Evolutionary conservation across 1,140 invertebrate species (phyloP), one percentile per base, ranked within the genome.

Genomic region (Aricia agestis): DNA sequence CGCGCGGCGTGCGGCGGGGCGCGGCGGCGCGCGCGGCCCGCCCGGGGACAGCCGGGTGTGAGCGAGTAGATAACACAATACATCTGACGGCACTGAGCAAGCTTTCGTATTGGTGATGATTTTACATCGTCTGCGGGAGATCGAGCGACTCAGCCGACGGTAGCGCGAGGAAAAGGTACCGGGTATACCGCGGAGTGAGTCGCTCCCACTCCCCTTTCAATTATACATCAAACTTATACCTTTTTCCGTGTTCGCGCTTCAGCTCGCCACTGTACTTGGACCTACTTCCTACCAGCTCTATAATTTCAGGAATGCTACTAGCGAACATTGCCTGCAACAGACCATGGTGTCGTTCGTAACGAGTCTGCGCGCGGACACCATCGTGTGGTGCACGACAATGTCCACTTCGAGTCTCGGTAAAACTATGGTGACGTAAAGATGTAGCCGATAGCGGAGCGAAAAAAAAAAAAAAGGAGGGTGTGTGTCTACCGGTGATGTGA

Each of bases 291-390:
- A 98, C 97, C 94, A 98, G 96, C 94, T 99, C 98, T 95, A 98
- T 98, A 94, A 99, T 98, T 95, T 99, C 98, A 90, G 98, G 98
- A 94, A 99, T 98, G 95, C 97, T 98, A 96, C 97, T 98, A 94
- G 98, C 96, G 96, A 97, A 97, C 94, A 97, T 97, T 94, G 96
- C 97, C 96, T 97, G 96, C 91, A 96, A 96, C 93, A 93, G 90
- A 92, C 90, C 90, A 90, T 83, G 88, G 90, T 88, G 90, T 88
- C 90, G 89, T 84, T 86, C 81, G 83, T 63, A 63, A 79, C 82
- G 79, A 81, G 80, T 79, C 81, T 77, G 83, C 76, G 78, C 78
- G 82, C 83, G 83, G 81, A 89, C 87, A 91, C 90, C 89, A 85
- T 89, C 85, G 86, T 81, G 86, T 88, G 87, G 87, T 91, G 89